Conservation (phyloP, 2,113 vertebrate species). For the Zapornia atra region DNA sequence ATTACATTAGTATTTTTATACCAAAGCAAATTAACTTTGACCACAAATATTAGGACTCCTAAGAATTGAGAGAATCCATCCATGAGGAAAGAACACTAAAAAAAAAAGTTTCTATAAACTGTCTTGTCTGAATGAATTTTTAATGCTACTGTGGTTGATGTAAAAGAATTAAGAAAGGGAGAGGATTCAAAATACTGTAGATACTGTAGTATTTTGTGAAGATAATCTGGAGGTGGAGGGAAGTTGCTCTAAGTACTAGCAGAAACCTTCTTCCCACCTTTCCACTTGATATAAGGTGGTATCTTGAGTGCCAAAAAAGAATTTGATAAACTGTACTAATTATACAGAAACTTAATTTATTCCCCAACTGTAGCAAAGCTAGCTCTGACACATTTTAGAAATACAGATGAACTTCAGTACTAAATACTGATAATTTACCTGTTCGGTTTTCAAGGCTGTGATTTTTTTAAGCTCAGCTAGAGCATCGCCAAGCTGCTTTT, state of each 20-base stretch:
- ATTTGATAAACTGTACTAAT: not conserved
- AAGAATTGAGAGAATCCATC: not conserved
- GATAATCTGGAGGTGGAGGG: not conserved
- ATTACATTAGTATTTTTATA: not conserved
- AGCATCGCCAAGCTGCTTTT: conserved; percentile 81
- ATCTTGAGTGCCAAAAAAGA: not conserved
- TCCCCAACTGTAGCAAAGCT: not conserved
- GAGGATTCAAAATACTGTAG: not conserved
- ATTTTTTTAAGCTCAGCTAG: conserved; percentile 82
- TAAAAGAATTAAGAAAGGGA: not conserved
- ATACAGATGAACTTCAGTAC: not conserved
- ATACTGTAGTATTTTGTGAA: not conserved
- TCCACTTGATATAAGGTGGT: not conserved
- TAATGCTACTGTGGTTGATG: not conserved
- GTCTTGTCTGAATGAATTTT: not conserved
- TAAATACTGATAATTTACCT: conserved; percentile 71
- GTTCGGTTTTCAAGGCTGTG: conserved; percentile 77
- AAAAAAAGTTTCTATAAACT: not conserved
- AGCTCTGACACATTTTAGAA: not conserved
- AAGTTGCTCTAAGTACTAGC: not conserved
- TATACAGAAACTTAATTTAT: not conserved
- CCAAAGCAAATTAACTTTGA: not conserved
- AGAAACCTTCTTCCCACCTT: not conserved
- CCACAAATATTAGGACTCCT: not conserved
- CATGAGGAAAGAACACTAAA: not conserved